These are phyloP conservation scores for Sminthurinus signatus DNA, from an alignment of 1,140 invertebrate species.

Conservation along the genomic window DNA sequence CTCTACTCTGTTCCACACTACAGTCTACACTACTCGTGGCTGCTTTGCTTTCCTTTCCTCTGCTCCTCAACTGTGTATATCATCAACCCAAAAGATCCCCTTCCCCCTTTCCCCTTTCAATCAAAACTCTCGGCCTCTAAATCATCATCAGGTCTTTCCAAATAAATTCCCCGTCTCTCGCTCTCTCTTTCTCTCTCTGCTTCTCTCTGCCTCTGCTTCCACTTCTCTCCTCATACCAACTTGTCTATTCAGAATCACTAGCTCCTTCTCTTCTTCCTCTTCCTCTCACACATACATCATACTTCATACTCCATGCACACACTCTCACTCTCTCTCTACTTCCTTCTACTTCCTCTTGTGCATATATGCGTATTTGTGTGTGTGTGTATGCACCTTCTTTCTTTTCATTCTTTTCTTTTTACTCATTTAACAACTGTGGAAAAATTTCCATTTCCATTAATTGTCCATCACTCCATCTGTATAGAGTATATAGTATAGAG, in stretches of 20 bases:
- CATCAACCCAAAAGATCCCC: constrained; percentile 12
- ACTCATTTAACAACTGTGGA: no score
- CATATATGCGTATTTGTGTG: no score
- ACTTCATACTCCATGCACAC: background rate
- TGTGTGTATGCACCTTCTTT: no score
- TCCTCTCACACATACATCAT: background rate
- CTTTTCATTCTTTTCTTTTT: no score
- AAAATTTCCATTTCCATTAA: no score
- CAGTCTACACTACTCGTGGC: no score
- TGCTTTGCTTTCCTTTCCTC: no score
- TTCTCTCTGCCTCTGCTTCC: background rate
- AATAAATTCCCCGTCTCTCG: constrained; percentile 21
- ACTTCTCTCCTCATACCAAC: background rate
- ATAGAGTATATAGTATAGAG: no score
- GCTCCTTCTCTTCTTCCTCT: background rate
- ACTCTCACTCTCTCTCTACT: background rate
- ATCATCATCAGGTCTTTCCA: constrained; percentile 37
- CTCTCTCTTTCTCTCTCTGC: constrained; percentile 4
- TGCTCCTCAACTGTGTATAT: constrained; percentile 2
- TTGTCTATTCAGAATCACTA: background rate
- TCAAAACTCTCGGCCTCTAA: constrained; percentile 29
- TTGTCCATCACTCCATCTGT: no score
- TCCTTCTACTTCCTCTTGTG: no score
- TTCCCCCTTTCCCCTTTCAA: constrained; percentile 20
- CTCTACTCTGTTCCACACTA: no score